Evolutionary conservation across 2,888 invertebrate species (phyloP), one percentile per base, ranked within the genome.

Genomic region (Drosophila yooni): DNA sequence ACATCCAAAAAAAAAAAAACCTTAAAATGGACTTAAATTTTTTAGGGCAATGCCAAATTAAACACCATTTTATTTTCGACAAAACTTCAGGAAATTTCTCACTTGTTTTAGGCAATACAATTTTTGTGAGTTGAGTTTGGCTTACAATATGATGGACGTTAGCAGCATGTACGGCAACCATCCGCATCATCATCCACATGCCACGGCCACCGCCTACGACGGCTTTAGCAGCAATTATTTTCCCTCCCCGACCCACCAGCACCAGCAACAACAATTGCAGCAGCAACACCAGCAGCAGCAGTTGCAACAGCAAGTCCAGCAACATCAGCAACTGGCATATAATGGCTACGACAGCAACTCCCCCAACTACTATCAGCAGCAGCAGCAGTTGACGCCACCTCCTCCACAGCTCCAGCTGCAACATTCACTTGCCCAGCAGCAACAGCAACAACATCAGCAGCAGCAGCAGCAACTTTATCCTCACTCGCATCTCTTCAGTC

Each of bases 111-210:
- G 77, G 66, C 79, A 64, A 65, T 68, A 21, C n/a, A 53, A 66
- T 56, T 67, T 57, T 40, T 61, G 56, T 53, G 61, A 71, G 76
- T 81, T 69, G 72, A 76, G 74, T 61, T 77, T 76, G 72, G 68
- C 78, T 31, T 62, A 81, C 92, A 93, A 93, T 91, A 93, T 93
- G 93, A 93, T 93, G 93, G 93, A 93, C 93, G 92, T 93, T 86
- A 92, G 93, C 91, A 92, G 93, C 88, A 93, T 93, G 93, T 93
- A 93, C 88, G 93, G 93, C 81, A 93, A 92, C 91, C 93, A 93
- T 91, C 92, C 91, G 79, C 93, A 93, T 88, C 91, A 91, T 80
- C 92, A 86, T 85, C 91, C 91, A 70, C 93, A 92, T 85, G 92
- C 81, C 61, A 74, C 84, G 53, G 76, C 76, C 48, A 80, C 87